These are phyloP conservation scores for Volucella inflata DNA, from an alignment of 2,888 invertebrate species.

Conservation along the genomic window DNA sequence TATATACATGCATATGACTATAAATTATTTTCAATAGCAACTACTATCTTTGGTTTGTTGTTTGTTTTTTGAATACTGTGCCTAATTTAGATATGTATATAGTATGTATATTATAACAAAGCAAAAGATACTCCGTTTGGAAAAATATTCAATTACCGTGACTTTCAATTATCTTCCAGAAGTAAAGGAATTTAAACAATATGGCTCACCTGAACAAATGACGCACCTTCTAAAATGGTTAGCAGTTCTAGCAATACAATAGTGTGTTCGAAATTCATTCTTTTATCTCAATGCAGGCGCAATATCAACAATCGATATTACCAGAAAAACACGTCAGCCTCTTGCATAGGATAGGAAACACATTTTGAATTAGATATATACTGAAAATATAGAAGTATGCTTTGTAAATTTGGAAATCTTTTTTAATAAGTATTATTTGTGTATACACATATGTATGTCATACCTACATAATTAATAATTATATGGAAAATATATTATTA, in stretches of 20 bases:
- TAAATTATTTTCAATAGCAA: constrained; percentile 56
- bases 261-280: constrained; percentile 73
- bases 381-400: background rate
- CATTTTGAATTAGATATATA: background rate
- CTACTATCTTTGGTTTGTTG: constrained; percentile 41
- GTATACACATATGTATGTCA: too few species aligned
- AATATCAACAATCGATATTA: background rate
- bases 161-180: constrained; percentile 33
- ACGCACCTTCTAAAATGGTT: constrained; percentile 64
- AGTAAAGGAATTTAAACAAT: constrained; percentile 34
- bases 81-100: constrained; percentile 32
- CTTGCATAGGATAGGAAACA: background rate
- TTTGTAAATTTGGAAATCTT: background rate
- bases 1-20: constrained; percentile 28
- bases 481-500: too few species aligned
- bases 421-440: too few species aligned
- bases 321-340: background rate
- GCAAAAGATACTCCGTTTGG: constrained; percentile 43
- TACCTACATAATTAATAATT: too few species aligned
- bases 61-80: constrained; percentile 33
- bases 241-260: constrained; percentile 70
- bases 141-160: constrained; percentile 17
- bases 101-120: constrained; percentile 24
- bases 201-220: constrained; percentile 73
- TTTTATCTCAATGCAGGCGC: constrained; percentile 30